A percentile compares a stretch with the other conserved stretches of the same genome.
phyloP scores from a whole-genome alignment of 2,797 vertebrate genomes.

The Crenuchus spilurus region DNA sequence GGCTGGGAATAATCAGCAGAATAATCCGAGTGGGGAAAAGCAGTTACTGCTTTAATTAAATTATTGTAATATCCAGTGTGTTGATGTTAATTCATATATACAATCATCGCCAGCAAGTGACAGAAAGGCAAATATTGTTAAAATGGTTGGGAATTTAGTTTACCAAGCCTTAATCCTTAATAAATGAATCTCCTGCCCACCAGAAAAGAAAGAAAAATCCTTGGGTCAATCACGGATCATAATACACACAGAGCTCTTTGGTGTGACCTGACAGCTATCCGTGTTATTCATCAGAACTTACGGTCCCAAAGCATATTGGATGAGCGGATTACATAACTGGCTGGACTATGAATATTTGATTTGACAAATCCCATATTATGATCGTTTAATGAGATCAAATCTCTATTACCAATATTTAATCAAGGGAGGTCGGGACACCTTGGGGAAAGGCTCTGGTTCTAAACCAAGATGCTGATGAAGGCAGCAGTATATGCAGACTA shows the following conservation, averaged over 20 bases:
- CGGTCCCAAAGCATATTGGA: conserved; percentile 53
- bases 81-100: neutral
- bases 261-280: conserved; percentile 32
- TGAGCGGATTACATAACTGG: conserved; percentile 46
- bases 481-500: neutral
- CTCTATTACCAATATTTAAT: conserved; percentile 60
- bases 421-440: conserved; percentile 41
- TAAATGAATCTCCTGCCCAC: neutral
- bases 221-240: neutral
- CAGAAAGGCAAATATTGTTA: neutral
- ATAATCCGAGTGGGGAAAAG: neutral
- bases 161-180: neutral
- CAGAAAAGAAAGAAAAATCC: neutral
- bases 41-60: neutral
- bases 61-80: neutral
- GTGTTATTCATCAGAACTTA: conserved; percentile 40
- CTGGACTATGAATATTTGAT: conserved; percentile 59
- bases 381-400: conserved; percentile 60
- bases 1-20: neutral
- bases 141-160: neutral
- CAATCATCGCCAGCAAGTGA: neutral
- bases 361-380: conserved; percentile 57
- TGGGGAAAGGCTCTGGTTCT: conserved; percentile 40
- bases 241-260: conserved; percentile 14
- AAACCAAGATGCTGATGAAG: conserved; percentile 17